These are phyloP conservation scores for Lutjanus erythropterus DNA, from an alignment of 2,113 vertebrate genomes.

Conservation along the genomic window DNA sequence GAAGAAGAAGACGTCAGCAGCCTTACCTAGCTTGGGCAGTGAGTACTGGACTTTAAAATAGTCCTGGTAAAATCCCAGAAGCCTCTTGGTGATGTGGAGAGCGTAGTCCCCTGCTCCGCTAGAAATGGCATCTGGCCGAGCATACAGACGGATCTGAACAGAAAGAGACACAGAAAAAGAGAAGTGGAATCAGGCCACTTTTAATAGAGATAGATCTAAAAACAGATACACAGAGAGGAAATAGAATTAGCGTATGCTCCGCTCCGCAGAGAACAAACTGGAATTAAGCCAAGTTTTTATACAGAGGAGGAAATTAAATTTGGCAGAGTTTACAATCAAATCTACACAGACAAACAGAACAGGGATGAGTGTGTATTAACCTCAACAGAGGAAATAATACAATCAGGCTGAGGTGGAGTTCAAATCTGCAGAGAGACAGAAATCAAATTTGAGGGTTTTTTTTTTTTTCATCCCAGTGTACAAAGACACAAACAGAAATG, in stretches of 20 bases:
- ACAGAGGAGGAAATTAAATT: slow-evolving; percentile 39
- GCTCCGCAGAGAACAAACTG: slow-evolving; percentile 18
- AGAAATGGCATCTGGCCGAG: slow-evolving; percentile 94
- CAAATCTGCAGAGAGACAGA: slow-evolving; percentile 20
- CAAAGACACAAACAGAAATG: slow-evolving; percentile 13
- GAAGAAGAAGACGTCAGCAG: background rate
- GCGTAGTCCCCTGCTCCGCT: slow-evolving; percentile 97
- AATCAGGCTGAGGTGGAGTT: slow-evolving; percentile 2
- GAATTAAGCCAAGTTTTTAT: background rate
- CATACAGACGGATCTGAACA: slow-evolving; percentile 93
- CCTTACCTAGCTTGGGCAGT: slow-evolving; percentile 98
- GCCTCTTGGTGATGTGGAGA: slow-evolving; percentile 95
- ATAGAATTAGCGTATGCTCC: slow-evolving; percentile 14
- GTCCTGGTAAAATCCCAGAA: slow-evolving; percentile 98
- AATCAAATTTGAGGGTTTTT: slow-evolving; percentile 13
- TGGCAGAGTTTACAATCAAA: slow-evolving; percentile 21
- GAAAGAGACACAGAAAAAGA: slow-evolving; percentile 15
- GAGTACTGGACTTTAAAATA: slow-evolving; percentile 99
- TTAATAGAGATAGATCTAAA: slow-evolving; percentile 34
- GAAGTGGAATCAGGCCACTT: slow-evolving; percentile 28
- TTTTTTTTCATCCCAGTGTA: background rate
- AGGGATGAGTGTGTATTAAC: background rate
- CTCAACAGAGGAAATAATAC: slow-evolving; percentile 15
- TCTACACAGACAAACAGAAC: slow-evolving; percentile 14
- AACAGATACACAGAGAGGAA: slow-evolving; percentile 16